Base-by-base conservation (phyloP, 2,797 vertebrate species). In the Bradypodion pumilum region DNA sequence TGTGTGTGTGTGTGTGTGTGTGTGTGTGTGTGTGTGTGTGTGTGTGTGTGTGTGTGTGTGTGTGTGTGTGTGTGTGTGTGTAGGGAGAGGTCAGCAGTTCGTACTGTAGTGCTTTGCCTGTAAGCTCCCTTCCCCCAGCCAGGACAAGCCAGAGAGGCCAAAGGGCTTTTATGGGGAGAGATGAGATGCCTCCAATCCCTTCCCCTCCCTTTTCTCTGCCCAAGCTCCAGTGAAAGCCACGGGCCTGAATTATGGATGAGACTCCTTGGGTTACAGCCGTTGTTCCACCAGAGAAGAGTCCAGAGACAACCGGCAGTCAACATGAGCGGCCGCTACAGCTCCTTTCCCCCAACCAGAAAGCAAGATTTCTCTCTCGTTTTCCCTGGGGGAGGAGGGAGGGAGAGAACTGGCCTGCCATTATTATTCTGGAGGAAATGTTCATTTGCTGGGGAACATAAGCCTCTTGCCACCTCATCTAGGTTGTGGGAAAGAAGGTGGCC, bases 231-330 rank as follows among this genome's bases (percentile, higher is more conserved):
- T 88, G 91, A 91, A 91, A 94, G 93, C 93, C 76, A 80, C 90
- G 87, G 89, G 90, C 91, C 89, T 95, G 95, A 95, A 95, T 95
- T 95, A 95, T 95, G 94, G 94, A 95, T 95, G 95, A 95, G 91
- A 90, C 91, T 93, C 92, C 94, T 95, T 94, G 93, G 93, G 94
- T 95, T 95, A 94, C 94, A 95, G 92, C 92, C 85, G 85, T 70
- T 78, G n/a, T n/a, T n/a, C n/a, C n/a, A n/a, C 77, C 79, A 63
- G 73, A 52, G 32, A 76, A 70, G 81, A 83, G 86, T 40, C 74
- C 79, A 73, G 81, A 81, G 60, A 85, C 56, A 82, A 16, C 72
- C 65, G 27, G 81, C 81, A 63, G 84, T 81, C 79, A 63, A 85
- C 84, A 85, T 85, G 12, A 56, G 15, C 40, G 81, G 65, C 79